phyloP scores from a whole-genome alignment of 2,888 invertebrate genomes.

The Crepidodera aurea region DNA sequence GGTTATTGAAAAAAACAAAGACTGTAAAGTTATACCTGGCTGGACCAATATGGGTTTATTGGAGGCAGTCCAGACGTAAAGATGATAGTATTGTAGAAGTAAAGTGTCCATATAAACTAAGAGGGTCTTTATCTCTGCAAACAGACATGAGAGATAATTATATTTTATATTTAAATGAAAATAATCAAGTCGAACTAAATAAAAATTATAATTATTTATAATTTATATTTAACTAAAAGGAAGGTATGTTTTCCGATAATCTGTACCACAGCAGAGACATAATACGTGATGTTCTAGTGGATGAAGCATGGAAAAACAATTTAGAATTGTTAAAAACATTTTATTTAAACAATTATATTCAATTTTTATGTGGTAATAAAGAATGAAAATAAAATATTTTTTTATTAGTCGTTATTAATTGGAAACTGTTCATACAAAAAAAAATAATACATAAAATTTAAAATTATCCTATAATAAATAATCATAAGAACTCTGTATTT shows the following conservation, averaged over 20 bases:
- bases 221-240: conserved; percentile 22
- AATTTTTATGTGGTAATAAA: background rate
- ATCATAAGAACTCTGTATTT: too few species aligned
- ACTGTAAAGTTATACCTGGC: background rate
- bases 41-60: background rate
- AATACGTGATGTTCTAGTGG: background rate
- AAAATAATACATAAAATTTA: too few species aligned
- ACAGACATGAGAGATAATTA: background rate
- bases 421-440: too few species aligned
- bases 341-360: background rate
- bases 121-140: background rate
- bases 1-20: too few species aligned
- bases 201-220: conserved; percentile 25
- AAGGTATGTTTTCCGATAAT: conserved; percentile 19
- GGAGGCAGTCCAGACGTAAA: conserved; percentile 14
- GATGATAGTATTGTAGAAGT: conserved; percentile 15
- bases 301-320: background rate
- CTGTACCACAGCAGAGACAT: conserved; percentile 24
- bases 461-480: too few species aligned
- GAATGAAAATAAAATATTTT: background rate
- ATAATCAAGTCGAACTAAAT: conserved; percentile 5
- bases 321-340: background rate
- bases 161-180: conserved; percentile 2
- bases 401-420: background rate
- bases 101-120: conserved; percentile 17